Evolutionary conservation across 64 coral and sea anemone genomes (phyloP).

Genomic region (Acropora yongei): DNA sequence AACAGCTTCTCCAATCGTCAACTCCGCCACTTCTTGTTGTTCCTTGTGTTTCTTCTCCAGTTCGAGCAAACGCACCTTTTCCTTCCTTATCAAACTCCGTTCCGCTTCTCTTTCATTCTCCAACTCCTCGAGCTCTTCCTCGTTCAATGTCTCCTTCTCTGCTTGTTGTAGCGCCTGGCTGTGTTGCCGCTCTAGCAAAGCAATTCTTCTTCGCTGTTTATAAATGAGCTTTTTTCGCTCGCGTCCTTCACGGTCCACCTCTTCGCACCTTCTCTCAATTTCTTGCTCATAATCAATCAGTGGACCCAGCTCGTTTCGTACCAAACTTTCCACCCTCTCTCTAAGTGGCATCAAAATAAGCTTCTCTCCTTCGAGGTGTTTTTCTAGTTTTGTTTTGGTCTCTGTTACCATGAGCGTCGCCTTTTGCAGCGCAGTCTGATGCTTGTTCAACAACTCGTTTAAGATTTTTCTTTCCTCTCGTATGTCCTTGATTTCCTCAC

Average conservation of each 20-base stretch:
- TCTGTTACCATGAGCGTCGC: conserved; percentile 97
- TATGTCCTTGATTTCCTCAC: conserved; percentile 97
- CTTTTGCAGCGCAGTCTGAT: conserved; percentile 88
- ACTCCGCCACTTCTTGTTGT: conserved; percentile 91
- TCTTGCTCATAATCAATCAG: conserved; percentile 92
- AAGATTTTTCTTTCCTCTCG: conserved; percentile 96
- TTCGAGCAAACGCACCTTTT: conserved; percentile 92
- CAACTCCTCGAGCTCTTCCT: conserved; percentile 95
- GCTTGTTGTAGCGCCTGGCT: conserved; percentile 96
- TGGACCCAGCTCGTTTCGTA: conserved; percentile 92
- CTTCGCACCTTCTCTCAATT: conserved; percentile 90
- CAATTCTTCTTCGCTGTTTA: conserved; percentile 88
- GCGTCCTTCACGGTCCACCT: conserved; percentile 86
- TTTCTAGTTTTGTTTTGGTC: conserved; percentile 94
- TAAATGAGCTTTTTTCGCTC: conserved; percentile 97
- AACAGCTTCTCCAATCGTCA: conserved; percentile 94
- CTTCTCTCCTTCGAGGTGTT: conserved; percentile 91
- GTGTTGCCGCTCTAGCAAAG: conserved; percentile 92
- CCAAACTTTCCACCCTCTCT: conserved; percentile 84
- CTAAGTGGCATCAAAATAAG: conserved; percentile 77
- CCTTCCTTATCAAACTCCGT: conserved; percentile 93
- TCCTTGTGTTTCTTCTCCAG: conserved; percentile 98
- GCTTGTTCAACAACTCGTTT: conserved; percentile 83
- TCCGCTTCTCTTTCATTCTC: conserved; percentile 99
- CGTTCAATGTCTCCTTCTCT: conserved; percentile 96